Percentiles rank a stretch among this genome's conserved stretches.
Conservation (phyloP, 2,113 vertebrate genomes). For the Brevimyrus niger region DNA sequence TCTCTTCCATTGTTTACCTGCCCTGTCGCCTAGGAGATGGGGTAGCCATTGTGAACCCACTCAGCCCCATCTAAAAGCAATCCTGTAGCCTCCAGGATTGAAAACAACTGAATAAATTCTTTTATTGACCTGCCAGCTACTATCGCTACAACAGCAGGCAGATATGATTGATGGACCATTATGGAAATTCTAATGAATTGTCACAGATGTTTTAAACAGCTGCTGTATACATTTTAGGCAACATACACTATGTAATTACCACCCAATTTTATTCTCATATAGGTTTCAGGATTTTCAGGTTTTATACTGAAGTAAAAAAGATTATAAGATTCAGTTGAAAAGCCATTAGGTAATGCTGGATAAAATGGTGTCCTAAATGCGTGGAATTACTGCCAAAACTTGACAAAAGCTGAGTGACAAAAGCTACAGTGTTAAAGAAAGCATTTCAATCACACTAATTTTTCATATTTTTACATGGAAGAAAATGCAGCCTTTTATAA, state of each 20-base stretch:
- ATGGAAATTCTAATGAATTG: neutral
- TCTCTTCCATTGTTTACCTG: conserved; percentile 45
- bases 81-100: neutral
- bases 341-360: neutral
- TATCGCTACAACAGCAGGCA: neutral
- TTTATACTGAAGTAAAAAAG: neutral
- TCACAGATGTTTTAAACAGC: neutral
- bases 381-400: neutral
- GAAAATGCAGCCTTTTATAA: neutral
- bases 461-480: neutral
- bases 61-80: conserved; percentile 45
- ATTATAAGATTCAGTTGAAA: neutral
- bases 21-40: conserved; percentile 40
- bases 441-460: neutral
- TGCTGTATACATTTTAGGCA: neutral
- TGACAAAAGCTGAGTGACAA: neutral
- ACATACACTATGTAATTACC: neutral
- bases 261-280: neutral
- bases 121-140: neutral
- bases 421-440: neutral
- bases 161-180: neutral
- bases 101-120: neutral
- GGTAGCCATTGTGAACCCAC: conserved; percentile 32
- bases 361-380: neutral
- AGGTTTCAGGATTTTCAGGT: neutral